Conservation (phyloP, 2,113 vertebrate species). For the Tautogolabrus adspersus region DNA sequence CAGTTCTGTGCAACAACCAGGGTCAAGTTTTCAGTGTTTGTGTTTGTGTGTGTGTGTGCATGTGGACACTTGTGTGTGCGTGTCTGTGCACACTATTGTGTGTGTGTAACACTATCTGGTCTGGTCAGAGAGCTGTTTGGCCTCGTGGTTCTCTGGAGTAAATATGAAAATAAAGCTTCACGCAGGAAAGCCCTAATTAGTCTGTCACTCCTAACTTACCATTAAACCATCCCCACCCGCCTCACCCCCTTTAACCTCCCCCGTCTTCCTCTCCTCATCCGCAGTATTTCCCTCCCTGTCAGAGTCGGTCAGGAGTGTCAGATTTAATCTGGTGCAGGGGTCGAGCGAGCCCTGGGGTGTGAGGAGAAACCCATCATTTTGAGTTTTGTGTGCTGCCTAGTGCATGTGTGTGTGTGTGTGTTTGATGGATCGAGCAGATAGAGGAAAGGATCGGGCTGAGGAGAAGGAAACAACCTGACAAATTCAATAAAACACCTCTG, state of each 20-base stretch:
- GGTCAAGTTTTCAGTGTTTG: neutral
- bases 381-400: conserved; percentile 44
- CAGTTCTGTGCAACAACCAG: conserved; percentile 19
- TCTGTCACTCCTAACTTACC: conserved; percentile 75
- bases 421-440: conserved; percentile 65
- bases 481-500: conserved; percentile 79
- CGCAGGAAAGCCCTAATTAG: conserved; percentile 81
- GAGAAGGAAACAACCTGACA: conserved; percentile 73
- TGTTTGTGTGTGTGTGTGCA: conserved; percentile 33
- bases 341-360: conserved; percentile 72
- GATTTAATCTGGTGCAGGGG: conserved; percentile 81
- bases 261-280: conserved; percentile 7
- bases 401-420: conserved; percentile 55
- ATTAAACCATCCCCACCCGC: conserved; percentile 10
- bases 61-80: conserved; percentile 19
- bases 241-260: neutral
- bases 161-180: conserved; percentile 83
- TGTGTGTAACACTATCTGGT: conserved; percentile 45
- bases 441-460: conserved; percentile 52
- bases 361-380: conserved; percentile 76
- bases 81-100: neutral
- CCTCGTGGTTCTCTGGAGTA: conserved; percentile 70
- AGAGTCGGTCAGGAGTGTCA: conserved; percentile 79
- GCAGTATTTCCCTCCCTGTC: conserved; percentile 66
- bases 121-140: conserved; percentile 54